These are phyloP conservation scores for Ctenopoma kingsleyae DNA, from an alignment of 2,797 vertebrate genomes.

Conservation along the genomic window DNA sequence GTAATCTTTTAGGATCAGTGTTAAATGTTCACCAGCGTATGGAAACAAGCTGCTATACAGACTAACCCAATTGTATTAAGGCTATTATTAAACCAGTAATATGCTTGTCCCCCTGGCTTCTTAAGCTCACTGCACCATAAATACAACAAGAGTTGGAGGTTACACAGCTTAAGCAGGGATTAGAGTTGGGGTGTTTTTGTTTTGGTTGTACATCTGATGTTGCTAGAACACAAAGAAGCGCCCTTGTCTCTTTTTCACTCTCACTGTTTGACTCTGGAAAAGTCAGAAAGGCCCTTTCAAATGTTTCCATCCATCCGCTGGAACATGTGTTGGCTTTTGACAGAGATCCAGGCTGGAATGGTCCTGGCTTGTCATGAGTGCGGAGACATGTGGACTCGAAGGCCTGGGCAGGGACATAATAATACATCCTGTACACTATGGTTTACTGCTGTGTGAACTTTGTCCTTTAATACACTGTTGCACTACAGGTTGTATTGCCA, in stretches of 20 bases:
- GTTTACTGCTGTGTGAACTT: slow-evolving; percentile 27
- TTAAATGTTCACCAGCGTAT: slow-evolving; percentile 39
- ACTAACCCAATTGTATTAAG: slow-evolving; percentile 71
- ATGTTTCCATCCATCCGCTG: slow-evolving; percentile 50
- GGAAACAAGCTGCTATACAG: slow-evolving; percentile 25
- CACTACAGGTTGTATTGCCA: slow-evolving; percentile 17
- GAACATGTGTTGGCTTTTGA: slow-evolving; percentile 53
- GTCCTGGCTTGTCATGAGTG: slow-evolving; percentile 44
- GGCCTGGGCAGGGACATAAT: slow-evolving; percentile 24
- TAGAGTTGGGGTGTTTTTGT: slow-evolving; percentile 49
- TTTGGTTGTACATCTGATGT: slow-evolving; percentile 62
- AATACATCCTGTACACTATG: background rate
- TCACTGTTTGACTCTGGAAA: slow-evolving; percentile 71
- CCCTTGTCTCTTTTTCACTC: slow-evolving; percentile 37
- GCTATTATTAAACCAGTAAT: slow-evolving; percentile 80
- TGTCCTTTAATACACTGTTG: slow-evolving; percentile 22
- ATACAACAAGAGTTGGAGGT: slow-evolving; percentile 52
- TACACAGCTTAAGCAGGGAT: slow-evolving; percentile 53
- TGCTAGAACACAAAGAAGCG: slow-evolving; percentile 50
- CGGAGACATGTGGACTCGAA: slow-evolving; percentile 37
- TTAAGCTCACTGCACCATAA: slow-evolving; percentile 67
- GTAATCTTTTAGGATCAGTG: slow-evolving; percentile 28
- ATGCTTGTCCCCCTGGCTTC: slow-evolving; percentile 50
- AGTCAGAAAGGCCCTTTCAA: slow-evolving; percentile 60
- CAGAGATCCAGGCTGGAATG: slow-evolving; percentile 58